These are phyloP conservation scores for Girardia tigrina DNA, from an alignment of 2,888 invertebrate genomes.

Conservation along the genomic window DNA sequence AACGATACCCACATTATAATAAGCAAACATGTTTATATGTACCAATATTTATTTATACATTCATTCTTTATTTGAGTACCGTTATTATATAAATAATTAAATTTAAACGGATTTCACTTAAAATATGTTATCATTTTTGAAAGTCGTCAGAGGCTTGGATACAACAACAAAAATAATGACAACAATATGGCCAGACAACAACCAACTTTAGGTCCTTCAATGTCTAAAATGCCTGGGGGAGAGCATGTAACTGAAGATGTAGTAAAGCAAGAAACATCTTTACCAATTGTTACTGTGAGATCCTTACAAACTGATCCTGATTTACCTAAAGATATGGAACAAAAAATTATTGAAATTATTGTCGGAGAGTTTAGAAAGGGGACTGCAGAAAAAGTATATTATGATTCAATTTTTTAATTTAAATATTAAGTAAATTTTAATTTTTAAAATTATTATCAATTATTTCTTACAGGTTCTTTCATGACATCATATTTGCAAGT, in stretches of 20 bases:
- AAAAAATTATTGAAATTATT: constrained; percentile 4
- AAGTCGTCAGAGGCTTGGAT: neutral
- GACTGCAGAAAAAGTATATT: constrained; percentile 1
- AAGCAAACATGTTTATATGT: too few species aligned
- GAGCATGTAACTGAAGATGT: neutral
- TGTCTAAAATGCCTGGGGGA: constrained; percentile 4
- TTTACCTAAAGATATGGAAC: constrained; percentile 15
- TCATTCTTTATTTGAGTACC: too few species aligned
- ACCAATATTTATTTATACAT: too few species aligned
- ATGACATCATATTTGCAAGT: too few species aligned
- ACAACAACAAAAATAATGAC: neutral
- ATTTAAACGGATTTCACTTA: neutral
- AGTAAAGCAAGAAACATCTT: neutral
- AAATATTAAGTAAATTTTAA: too few species aligned
- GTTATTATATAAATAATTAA: neutral
- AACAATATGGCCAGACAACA: constrained; percentile 16
- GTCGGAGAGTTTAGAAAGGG: constrained; percentile 3
- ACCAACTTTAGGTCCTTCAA: neutral
- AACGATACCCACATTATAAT: too few species aligned
- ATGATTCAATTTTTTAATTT: too few species aligned
- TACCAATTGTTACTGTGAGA: neutral
- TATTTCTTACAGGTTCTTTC: too few species aligned
- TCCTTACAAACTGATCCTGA: neutral
- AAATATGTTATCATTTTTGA: neutral
- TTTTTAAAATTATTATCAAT: too few species aligned